A percentile compares a stretch with the other conserved stretches of the same genome.
Evolutionary conservation across 2,113 vertebrate genomes (phyloP).

Genomic region (Perca schrenkii): DNA sequence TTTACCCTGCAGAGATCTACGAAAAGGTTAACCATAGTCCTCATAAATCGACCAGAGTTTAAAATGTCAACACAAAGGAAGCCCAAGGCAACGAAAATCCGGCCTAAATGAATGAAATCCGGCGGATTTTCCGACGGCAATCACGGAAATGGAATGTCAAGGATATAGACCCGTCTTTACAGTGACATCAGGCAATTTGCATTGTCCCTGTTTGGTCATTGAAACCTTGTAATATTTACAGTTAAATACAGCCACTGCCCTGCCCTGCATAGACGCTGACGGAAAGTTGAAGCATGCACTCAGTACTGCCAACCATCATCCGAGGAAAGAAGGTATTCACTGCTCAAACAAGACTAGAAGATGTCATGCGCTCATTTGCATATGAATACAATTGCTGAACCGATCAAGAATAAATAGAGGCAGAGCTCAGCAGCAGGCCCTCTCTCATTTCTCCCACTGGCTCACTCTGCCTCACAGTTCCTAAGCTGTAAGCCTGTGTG

Average conservation of each 20-base stretch:
- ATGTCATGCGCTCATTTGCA: constrained; percentile 72
- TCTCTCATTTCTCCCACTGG: constrained; percentile 50
- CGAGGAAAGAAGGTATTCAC: constrained; percentile 52
- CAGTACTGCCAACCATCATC: constrained; percentile 57
- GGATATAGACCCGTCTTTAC: constrained; percentile 1
- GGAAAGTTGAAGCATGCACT: constrained; percentile 43
- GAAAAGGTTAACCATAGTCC: no score
- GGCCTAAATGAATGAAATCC: no score
- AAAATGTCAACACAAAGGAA: no score
- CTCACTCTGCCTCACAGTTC: constrained; percentile 52
- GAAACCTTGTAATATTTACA: constrained; percentile 57
- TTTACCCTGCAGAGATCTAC: no score
- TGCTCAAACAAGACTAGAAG: constrained; percentile 62
- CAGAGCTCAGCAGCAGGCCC: constrained; percentile 62
- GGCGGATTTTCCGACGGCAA: no score
- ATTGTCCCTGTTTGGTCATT: constrained; percentile 40
- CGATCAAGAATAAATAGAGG: constrained; percentile 72
- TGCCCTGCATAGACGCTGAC: constrained; percentile 42
- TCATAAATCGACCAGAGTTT: no score
- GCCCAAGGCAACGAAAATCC: no score
- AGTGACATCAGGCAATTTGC: constrained; percentile 29
- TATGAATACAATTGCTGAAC: constrained; percentile 77
- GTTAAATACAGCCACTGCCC: constrained; percentile 43
- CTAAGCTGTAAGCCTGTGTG: constrained; percentile 51
- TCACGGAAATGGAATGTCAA: no score